phyloP scores from a whole-genome alignment of 37 sponge, comb jelly and placozoan genomes.

The Geodia barretti region DNA sequence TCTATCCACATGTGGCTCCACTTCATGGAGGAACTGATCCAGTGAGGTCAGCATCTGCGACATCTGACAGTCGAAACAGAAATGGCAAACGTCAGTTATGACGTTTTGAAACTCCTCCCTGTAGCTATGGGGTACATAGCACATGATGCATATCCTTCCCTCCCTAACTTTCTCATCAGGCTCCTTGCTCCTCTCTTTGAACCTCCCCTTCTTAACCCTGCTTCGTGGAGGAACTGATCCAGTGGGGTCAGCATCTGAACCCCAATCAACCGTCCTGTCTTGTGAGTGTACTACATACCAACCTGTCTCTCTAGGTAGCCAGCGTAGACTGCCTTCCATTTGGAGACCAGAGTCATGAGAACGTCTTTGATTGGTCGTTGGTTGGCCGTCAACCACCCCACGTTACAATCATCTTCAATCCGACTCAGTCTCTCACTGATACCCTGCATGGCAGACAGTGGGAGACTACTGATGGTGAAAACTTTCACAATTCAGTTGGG shows the following conservation, averaged over 20 bases:
- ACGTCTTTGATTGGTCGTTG: conserved; percentile 67
- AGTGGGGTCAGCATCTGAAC: conserved; percentile 45
- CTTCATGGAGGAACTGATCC: conserved; percentile 67
- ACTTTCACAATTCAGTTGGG: too few species aligned
- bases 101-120: too few species aligned
- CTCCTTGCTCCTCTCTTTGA: neutral
- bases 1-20: conserved; percentile 79
- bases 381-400: conserved; percentile 85
- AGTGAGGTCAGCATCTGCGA: conserved; percentile 42
- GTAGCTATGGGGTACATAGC: too few species aligned
- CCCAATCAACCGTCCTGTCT: neutral
- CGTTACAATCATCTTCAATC: conserved; percentile 26
- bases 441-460: too few species aligned
- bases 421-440: conserved; percentile 48
- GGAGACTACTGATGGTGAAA: too few species aligned
- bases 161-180: too few species aligned
- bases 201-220: conserved; percentile 36
- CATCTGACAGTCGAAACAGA: neutral
- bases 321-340: conserved; percentile 83
- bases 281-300: neutral
- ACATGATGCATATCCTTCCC: too few species aligned
- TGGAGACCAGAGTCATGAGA: conserved; percentile 66
- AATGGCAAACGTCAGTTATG: too few species aligned
- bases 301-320: conserved; percentile 75
- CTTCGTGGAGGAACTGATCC: conserved; percentile 67